Conservation (phyloP, 2,113 vertebrate species). For the Maccullochella peelii region DNA sequence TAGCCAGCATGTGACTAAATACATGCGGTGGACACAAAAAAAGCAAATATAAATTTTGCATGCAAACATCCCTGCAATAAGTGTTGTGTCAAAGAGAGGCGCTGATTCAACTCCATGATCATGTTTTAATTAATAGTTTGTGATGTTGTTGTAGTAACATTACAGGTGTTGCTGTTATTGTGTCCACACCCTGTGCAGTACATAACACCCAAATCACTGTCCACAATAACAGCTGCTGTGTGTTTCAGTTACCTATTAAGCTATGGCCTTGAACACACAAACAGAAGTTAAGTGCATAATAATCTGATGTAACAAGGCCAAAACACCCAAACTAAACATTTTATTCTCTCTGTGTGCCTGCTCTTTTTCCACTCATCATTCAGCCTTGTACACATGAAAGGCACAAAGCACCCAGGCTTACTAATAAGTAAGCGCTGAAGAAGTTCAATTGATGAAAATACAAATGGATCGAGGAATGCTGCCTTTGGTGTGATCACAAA, state of each 20-base stretch:
- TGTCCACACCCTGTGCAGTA: constrained; percentile 12
- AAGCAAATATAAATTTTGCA: constrained; percentile 8
- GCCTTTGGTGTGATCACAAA: constrained; percentile 38
- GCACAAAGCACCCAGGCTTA: constrained; percentile 43
- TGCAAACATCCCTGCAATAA: background rate
- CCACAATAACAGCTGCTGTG: constrained; percentile 53
- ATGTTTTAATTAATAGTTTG: constrained; percentile 33
- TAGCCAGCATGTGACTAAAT: constrained; percentile 35
- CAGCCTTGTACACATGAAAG: constrained; percentile 54
- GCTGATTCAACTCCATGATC: constrained; percentile 28
- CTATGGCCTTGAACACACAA: constrained; percentile 53
- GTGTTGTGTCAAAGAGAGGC: constrained; percentile 25
- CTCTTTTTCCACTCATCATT: constrained; percentile 51
- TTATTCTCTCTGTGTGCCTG: constrained; percentile 38
- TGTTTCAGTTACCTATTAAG: constrained; percentile 58
- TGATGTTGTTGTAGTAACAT: constrained; percentile 30
- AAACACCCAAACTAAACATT: constrained; percentile 62
- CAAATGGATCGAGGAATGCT: constrained; percentile 19
- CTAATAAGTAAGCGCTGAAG: constrained; percentile 25
- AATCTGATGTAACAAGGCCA: constrained; percentile 60
- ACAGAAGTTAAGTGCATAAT: constrained; percentile 61
- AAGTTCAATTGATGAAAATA: constrained; percentile 51
- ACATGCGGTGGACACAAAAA: background rate
- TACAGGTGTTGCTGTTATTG: constrained; percentile 33
- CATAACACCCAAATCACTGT: constrained; percentile 52